These are phyloP conservation scores for Hyperoodon ampullatus DNA, from an alignment of 2,113 vertebrate genomes.

Conservation along the genomic window DNA sequence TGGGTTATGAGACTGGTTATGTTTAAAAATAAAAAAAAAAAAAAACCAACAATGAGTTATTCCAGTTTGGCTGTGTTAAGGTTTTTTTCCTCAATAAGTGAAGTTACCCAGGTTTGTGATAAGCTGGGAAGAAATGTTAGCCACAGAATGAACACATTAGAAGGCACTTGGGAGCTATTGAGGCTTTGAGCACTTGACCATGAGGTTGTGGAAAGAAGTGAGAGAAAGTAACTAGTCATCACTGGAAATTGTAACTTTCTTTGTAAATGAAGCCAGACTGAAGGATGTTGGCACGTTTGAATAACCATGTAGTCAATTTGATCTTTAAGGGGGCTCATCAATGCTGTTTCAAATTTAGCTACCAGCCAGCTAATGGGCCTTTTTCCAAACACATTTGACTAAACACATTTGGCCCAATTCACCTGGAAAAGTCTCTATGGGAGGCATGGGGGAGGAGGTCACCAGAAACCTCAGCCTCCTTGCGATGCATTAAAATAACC, in stretches of 20 bases:
- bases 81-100: neutral
- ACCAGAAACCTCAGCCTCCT: neutral
- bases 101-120: neutral
- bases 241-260: neutral
- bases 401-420: neutral
- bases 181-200: neutral
- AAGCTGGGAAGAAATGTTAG: neutral
- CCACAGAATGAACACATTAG: neutral
- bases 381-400: neutral
- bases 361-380: neutral
- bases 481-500: neutral
- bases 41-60: neutral
- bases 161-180: neutral
- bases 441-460: neutral
- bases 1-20: neutral
- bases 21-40: neutral
- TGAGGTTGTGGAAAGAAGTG: neutral
- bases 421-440: neutral
- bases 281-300: neutral
- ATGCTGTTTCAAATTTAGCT: neutral
- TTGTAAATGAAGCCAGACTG: neutral
- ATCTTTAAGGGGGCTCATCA: neutral
- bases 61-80: neutral
- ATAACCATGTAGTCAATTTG: neutral
- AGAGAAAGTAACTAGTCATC: neutral